A percentile compares a stretch with the other conserved stretches of the same genome.
phyloP scores from a whole-genome alignment of 2,797 vertebrate genomes.

The Dendrocincla tyrannina region DNA sequence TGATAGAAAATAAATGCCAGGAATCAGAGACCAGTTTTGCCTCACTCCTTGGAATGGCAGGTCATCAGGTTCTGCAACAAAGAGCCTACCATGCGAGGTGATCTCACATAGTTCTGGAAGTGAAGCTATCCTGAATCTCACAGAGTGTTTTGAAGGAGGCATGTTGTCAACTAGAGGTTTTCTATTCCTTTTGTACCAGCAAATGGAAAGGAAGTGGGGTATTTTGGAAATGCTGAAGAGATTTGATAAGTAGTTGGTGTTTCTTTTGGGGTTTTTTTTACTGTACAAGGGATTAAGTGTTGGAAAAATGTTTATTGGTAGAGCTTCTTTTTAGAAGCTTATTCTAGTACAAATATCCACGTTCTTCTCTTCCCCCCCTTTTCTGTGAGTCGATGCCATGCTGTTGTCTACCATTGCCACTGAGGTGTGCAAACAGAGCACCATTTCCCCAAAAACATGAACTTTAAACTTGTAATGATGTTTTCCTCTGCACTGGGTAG shows the following conservation, averaged over 20 bases:
- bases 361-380: background rate
- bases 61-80: background rate
- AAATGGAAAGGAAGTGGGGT: background rate
- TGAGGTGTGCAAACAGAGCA: background rate
- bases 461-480: background rate
- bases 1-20: background rate
- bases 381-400: background rate
- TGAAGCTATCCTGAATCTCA: background rate
- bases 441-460: background rate
- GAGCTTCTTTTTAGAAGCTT: background rate
- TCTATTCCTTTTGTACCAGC: background rate
- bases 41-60: background rate
- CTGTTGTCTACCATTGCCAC: background rate
- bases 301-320: background rate
- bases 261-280: too few species aligned
- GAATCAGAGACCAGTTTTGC: background rate
- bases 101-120: background rate
- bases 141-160: background rate
- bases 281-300: background rate
- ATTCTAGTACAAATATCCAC: background rate
- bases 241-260: background rate
- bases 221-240: background rate
- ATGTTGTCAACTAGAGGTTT: background rate
- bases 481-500: background rate
- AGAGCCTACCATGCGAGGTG: background rate